Conservation (phyloP, 2,113 vertebrate genomes). For the Callopanchax toddi region DNA sequence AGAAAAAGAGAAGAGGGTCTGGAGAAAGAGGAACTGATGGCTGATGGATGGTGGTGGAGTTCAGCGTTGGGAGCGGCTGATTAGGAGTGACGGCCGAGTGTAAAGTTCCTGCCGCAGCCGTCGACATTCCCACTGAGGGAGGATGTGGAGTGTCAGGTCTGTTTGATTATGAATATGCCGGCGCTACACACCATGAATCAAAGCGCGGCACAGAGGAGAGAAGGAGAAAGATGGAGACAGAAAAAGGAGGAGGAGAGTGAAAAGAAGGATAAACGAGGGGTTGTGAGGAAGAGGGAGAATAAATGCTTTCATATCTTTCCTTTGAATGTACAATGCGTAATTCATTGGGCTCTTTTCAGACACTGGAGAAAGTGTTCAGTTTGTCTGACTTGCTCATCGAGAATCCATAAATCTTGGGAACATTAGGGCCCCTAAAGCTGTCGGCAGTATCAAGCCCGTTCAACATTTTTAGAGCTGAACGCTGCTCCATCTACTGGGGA, state of each 20-base stretch:
- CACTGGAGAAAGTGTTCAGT: slow-evolving; percentile 49
- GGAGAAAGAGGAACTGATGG: slow-evolving; percentile 48
- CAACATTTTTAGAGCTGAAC: slow-evolving; percentile 47
- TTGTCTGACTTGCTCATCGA: slow-evolving; percentile 63
- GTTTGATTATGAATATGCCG: slow-evolving; percentile 78
- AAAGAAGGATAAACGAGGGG: slow-evolving; percentile 32
- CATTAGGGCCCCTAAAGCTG: slow-evolving; percentile 69
- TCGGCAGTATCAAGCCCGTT: slow-evolving; percentile 49
- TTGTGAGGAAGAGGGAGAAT: slow-evolving; percentile 41
- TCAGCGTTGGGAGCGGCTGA: slow-evolving; percentile 79
- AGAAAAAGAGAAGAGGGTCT: slow-evolving; percentile 21
- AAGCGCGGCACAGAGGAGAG: slow-evolving; percentile 32
- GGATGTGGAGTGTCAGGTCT: slow-evolving; percentile 76
- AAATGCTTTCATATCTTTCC: slow-evolving; percentile 72
- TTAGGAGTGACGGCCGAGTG: slow-evolving; percentile 84
- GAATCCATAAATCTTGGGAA: slow-evolving; percentile 60
- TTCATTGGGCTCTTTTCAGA: slow-evolving; percentile 59
- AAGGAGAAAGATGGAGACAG: slow-evolving; percentile 14
- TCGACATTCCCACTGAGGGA: slow-evolving; percentile 69
- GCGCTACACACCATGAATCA: slow-evolving; percentile 67
- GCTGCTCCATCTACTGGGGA: slow-evolving; percentile 44
- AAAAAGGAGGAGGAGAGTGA: slow-evolving; percentile 14
- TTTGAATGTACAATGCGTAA: slow-evolving; percentile 57
- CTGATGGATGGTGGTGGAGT: slow-evolving; percentile 74
- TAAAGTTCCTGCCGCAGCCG: slow-evolving; percentile 81